These are phyloP conservation scores for Platycheirus rosarum DNA, from an alignment of 2,888 invertebrate genomes.

Conservation along the genomic window DNA sequence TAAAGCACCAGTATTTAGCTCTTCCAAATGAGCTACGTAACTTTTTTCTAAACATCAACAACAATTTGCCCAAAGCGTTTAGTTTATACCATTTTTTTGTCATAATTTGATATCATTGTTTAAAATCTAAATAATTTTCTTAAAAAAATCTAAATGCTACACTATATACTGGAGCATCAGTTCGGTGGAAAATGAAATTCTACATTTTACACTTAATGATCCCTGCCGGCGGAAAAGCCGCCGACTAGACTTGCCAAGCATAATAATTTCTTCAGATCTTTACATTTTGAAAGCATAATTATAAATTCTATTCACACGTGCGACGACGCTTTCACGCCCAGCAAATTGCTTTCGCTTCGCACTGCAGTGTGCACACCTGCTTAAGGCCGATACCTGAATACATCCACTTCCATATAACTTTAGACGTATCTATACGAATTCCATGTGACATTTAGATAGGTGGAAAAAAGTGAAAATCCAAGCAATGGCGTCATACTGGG, in stretches of 20 bases:
- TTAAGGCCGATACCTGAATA: constrained; percentile 22
- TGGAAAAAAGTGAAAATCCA: constrained; percentile 25
- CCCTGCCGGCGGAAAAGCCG: constrained; percentile 27
- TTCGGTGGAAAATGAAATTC: not conserved
- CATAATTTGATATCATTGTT: constrained; percentile 34
- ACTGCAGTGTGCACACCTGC: constrained; percentile 46
- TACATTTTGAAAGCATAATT: constrained; percentile 47
- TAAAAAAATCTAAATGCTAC: not conserved
- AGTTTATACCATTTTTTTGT: too few species aligned
- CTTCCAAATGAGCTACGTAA: not conserved
- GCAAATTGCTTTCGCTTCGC: constrained; percentile 44
- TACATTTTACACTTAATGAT: constrained; percentile 40
- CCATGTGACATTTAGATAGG: constrained; percentile 20
- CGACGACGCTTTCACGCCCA: constrained; percentile 45
- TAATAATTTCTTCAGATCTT: constrained; percentile 38
- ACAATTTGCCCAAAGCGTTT: constrained; percentile 1
- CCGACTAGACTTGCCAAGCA: constrained; percentile 21
- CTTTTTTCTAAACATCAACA: not conserved
- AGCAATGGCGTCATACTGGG: constrained; percentile 26
- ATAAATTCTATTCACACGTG: constrained; percentile 52
- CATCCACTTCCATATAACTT: not conserved
- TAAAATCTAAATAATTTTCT: constrained; percentile 16
- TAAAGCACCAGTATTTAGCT: too few species aligned
- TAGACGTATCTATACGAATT: not conserved
- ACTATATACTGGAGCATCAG: not conserved